phyloP scores from a whole-genome alignment of 2,888 invertebrate species.

The Amphipoea lucens region DNA sequence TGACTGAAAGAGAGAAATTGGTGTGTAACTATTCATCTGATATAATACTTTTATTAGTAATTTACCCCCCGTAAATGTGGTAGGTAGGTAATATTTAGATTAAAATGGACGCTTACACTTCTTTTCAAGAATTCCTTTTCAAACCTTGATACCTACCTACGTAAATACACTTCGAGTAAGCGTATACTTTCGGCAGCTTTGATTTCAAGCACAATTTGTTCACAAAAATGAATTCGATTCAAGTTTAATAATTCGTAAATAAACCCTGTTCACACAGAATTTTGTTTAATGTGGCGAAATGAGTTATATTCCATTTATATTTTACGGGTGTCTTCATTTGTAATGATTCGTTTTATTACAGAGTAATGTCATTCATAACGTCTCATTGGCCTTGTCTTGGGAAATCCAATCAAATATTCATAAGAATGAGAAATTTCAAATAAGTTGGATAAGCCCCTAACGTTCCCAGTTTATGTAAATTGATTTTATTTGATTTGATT shows the following conservation, averaged over 20 bases:
- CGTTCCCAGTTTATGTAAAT: conserved; percentile 39
- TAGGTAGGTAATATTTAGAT: not conserved
- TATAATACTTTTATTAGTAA: too few species aligned
- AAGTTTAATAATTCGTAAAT: conserved; percentile 32
- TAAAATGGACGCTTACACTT: not conserved
- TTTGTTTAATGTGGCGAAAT: conserved; percentile 14
- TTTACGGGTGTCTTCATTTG: conserved; percentile 24
- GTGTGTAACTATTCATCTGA: too few species aligned
- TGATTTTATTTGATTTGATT: conserved; percentile 48
- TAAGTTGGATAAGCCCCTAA: conserved; percentile 41
- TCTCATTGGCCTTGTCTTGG: conserved; percentile 42
- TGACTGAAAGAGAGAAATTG: too few species aligned
- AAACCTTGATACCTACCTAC: not conserved
- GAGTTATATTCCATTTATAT: conserved; percentile 18
- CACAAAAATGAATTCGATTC: conserved; percentile 16
- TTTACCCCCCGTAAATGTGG: conserved; percentile 2
- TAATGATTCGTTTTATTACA: conserved; percentile 37
- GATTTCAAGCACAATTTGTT: conserved; percentile 29
- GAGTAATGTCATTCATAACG: conserved; percentile 43
- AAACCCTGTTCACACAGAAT: conserved; percentile 20
- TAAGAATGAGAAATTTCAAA: conserved; percentile 45
- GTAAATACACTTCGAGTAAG: conserved; percentile 4
- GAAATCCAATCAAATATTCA: conserved; percentile 57
- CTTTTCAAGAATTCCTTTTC: not conserved
- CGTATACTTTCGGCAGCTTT: conserved; percentile 6